phyloP scores from a whole-genome alignment of 2,113 vertebrate genomes.

The Rhinolophus ferrumequinum region DNA sequence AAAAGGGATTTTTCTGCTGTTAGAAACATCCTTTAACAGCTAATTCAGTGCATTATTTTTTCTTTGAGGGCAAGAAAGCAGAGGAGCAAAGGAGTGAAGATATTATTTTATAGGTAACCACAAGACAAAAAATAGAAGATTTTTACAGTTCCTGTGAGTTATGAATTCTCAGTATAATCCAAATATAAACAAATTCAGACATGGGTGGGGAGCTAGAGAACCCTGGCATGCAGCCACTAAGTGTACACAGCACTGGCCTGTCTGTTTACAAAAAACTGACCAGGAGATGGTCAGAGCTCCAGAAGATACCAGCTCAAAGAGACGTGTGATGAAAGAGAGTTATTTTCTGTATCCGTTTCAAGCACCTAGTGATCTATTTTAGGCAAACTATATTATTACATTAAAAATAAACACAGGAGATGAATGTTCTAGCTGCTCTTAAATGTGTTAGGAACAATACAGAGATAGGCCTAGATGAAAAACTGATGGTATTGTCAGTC shows the following conservation, averaged over 20 bases:
- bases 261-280: constrained; percentile 48
- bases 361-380: not conserved
- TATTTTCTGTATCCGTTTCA: not conserved
- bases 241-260: not conserved
- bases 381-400: not conserved
- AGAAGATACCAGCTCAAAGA: constrained; percentile 41
- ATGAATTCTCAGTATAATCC: not conserved
- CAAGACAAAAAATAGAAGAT: constrained; percentile 7
- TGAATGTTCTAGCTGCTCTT: not conserved
- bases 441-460: not conserved
- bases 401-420: constrained; percentile 18
- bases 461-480: not conserved
- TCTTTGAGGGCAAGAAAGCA: not conserved
- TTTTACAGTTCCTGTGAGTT: not conserved
- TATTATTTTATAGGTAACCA: not conserved
- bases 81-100: not conserved
- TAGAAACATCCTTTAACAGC: not conserved
- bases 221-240: not conserved
- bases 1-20: constrained; percentile 22
- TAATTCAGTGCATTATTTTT: constrained; percentile 26
- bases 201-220: not conserved
- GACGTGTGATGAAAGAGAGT: constrained; percentile 24
- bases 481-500: not conserved
- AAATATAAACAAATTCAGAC: not conserved
- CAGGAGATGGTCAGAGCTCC: constrained; percentile 21